Evolutionary conservation across 2,797 vertebrate species (phyloP), one percentile per base, ranked within the genome.

Genomic region (Hypotaenidia okinawae): DNA sequence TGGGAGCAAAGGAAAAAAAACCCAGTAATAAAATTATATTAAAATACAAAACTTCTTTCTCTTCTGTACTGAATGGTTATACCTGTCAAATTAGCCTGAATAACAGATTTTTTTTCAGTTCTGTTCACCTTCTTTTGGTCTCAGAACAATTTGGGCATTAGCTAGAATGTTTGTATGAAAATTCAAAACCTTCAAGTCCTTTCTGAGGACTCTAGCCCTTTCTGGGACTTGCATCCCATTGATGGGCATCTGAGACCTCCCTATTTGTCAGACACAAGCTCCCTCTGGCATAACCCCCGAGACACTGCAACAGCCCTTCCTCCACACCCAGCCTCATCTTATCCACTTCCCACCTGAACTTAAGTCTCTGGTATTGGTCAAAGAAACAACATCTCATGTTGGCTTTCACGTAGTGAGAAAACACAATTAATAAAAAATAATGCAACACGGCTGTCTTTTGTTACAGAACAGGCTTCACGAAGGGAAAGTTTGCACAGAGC

Each of bases 271-370:
- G 68, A 68, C 10, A n/a, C 15, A 55, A 37, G 54, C 7, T 52
- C 27, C 17, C 11, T 6, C 32, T 61, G 32, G 23, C 1, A 2
- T 11, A 51, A 67, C 5, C 13, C 27, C 37, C 0, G 2, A 32
- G 13, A 51, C 11, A 58, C 11, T 23, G 33, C 9, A 63, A 30
- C 23, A 54, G 51, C 18, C 33, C 3, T 13, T 5, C 13, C 41
- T 67, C 39, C 30, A 47, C 32, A 24, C 8, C 16, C 43, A 80
- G 35, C 39, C 19, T 58, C 47, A 70, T 35, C 30, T 5, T 67
- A 39, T 43, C 47, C 21, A 47, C 21, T 66, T 64, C 19, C 7
- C 41, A 75, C n/a, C n/a, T n/a, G n/a, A 76, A 66, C 3, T 33
- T 39, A 68, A 35, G 63, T 69, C 35, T 57, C 24, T 77, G 52